These are phyloP conservation scores for Ptycholaimellus sp. DNA, from an alignment of 2,888 invertebrate species.

Conservation along the genomic window DNA sequence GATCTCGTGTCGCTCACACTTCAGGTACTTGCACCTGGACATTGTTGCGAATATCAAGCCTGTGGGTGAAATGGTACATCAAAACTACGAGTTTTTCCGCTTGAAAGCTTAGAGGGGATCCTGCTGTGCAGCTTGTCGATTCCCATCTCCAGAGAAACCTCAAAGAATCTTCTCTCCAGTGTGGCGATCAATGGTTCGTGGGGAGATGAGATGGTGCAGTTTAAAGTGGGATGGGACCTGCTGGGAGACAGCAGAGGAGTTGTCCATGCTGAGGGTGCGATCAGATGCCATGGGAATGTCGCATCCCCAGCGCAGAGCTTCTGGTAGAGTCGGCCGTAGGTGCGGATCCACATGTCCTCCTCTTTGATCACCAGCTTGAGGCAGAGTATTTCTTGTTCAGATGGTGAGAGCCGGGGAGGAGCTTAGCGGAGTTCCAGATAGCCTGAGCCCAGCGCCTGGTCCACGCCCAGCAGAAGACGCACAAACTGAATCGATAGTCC, in stretches of 20 bases:
- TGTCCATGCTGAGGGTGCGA: slow-evolving; percentile 52
- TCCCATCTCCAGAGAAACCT: background rate
- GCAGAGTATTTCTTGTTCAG: background rate
- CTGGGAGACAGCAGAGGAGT: no score
- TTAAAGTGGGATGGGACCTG: no score
- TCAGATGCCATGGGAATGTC: slow-evolving; percentile 97
- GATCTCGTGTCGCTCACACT: slow-evolving; percentile 74
- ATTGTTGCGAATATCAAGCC: background rate
- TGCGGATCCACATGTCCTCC: slow-evolving; percentile 94
- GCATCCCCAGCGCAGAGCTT: slow-evolving; percentile 90
- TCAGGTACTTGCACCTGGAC: slow-evolving; percentile 10
- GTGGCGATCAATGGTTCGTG: no score
- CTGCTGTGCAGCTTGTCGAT: background rate
- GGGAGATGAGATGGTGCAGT: no score
- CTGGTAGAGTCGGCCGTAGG: slow-evolving; percentile 87
- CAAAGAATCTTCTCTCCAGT: no score
- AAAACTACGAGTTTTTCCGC: background rate
- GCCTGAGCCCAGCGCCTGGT: slow-evolving; percentile 90
- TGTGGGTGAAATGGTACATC: background rate
- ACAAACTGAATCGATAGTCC: slow-evolving; percentile 94
- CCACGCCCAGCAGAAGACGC: slow-evolving; percentile 68
- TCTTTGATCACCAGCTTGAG: slow-evolving; percentile 42
- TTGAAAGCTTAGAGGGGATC: background rate
- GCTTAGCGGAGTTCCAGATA: slow-evolving; percentile 75
- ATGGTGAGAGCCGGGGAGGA: no score